Base-by-base conservation (phyloP, 2,888 invertebrate genomes). In the Scelioninae gen. 1 region DNA sequence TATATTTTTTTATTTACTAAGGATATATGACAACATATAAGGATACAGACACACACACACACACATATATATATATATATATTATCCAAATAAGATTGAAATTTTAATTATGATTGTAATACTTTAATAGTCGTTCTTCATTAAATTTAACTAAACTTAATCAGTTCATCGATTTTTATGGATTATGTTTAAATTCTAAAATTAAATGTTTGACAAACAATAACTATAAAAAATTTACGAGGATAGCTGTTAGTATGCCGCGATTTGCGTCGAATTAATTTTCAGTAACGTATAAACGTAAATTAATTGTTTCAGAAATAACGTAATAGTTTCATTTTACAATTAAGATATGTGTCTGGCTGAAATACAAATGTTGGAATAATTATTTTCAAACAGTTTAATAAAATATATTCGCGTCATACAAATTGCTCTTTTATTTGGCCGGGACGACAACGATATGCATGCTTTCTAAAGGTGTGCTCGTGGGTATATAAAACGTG, bases 321-420 rank as follows among this genome's bases (percentile, higher is more conserved):
- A 13, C 31, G 10, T 15, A 5, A n/a, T 45, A 31, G 53, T 32
- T 32, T n/a, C 31, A 53, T 53, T 53, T 53, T 53, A 53, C 53
- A 49, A 16, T 5, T 13, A 29, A 13, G 15, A 53, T 13, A 49
- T 10, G 7, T 9, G 38, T 40, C 13, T 23, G 9, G 38, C 29
- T n/a, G 40, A 66, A 66, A 66, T 66, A 16, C 38, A 51, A 53
- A 3, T 23, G 15, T 8, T 29, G 29, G 11, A 53, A 40, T 7
- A 6, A 53, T 66, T 53, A 62, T 53, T 49, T 53, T n/a, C 51
- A 11, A 38, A 66, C 66, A 55, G 45, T 56, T 55, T 47, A 56
- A 69, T 23, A 47, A 23, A 65, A 56, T 55, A 65, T 49, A 65
- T 31, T 55, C 38, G 51, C 13, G 11, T 23, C 53, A 15, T 7